Conservation (phyloP, 35 echinoderm and acorn worm species). For the Apostichopus japonicus region DNA sequence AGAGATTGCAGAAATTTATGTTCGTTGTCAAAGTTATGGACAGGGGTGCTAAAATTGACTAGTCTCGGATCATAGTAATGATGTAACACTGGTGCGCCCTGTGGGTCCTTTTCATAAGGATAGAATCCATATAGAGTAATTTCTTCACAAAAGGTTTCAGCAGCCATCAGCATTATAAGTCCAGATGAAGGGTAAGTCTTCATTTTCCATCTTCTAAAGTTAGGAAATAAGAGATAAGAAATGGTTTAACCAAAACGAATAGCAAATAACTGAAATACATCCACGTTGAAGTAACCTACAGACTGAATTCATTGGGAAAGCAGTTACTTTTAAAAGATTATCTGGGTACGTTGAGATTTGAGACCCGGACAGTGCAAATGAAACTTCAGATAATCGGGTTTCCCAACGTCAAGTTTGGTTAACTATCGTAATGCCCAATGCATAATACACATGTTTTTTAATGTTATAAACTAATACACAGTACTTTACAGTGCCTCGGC, state of each 20-base stretch:
- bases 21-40: slow-evolving; percentile 20
- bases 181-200: background rate
- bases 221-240: background rate
- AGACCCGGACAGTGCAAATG: no score
- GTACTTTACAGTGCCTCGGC: no score
- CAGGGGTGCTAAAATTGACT: background rate
- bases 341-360: no score
- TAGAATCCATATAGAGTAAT: slow-evolving; percentile 26
- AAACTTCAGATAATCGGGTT: no score
- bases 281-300: no score
- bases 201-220: background rate
- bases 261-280: no score
- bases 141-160: background rate
- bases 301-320: no score
- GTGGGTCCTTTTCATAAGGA: slow-evolving; percentile 19
- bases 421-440: no score
- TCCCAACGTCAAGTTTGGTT: no score
- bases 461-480: no score
- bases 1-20: background rate
- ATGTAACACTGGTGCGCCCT: background rate
- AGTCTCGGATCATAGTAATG: slow-evolving; percentile 27
- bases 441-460: no score
- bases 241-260: background rate
- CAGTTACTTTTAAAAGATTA: no score
- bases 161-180: background rate